Evolutionary conservation across 2,797 vertebrate genomes (phyloP), one percentile per base, ranked within the genome.

Genomic region (Karalla daura): DNA sequence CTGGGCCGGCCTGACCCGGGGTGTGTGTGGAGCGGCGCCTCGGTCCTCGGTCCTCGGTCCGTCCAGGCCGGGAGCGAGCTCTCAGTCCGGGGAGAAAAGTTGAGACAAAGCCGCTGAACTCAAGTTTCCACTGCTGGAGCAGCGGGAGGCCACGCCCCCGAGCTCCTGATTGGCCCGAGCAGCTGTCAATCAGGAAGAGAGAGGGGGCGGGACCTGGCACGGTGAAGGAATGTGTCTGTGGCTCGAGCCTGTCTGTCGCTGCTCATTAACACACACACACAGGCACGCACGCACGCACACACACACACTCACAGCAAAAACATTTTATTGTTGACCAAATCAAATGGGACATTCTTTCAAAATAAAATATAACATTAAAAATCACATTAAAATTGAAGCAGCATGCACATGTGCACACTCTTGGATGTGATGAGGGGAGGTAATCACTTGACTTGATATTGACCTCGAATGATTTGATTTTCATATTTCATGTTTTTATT

Each of bases 101-200:
- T 82, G 2, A 30, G 71, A 84, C 79, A 86, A 82, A 73, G 78
- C 70, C 9, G 37, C 33, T 2, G 21, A 44, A 65, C 13, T 23
- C 28, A 32, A 59, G 37, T 54, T 70, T 41, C 70, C 54, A 6
- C 68, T 59, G 15, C 61, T 27, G 52, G 6, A 28, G 7, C 11
- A 12, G 5, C 4, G 0, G 0, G 2, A 39, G 30, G 5, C 12
- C 70, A 3, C 76, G 23, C 72, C 80, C 40, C 27, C 0, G 1
- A 7, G 0, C 11, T 6, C n/a, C 3, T 25, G 70, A 80, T 54
- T 77, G 73, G 75, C 49, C 37, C 18, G 1, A 0, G 0, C 8
- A 0, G 0, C 40, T 36, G 56, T 14, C 47, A 4, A 1, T 47
- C 21, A 14, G 0, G 0, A 0, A 2, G 0, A 21, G 30, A 74